Conservation (phyloP, 2,113 vertebrate genomes). For the Platysternon megacephalum region DNA sequence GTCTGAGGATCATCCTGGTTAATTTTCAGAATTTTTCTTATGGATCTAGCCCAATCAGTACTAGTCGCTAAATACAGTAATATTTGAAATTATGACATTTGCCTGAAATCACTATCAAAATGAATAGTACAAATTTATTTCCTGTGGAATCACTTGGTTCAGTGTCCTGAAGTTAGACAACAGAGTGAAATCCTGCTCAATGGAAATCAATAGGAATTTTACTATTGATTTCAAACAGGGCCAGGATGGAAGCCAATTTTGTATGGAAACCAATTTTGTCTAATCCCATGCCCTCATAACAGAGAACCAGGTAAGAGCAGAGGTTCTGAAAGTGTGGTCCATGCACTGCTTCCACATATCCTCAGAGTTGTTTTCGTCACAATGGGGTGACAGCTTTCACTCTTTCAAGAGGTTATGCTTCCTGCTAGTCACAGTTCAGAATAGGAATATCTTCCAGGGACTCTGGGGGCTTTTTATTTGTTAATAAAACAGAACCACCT, state of each 20-base stretch:
- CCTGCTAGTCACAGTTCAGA: background rate
- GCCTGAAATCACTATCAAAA: background rate
- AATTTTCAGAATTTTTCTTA: background rate
- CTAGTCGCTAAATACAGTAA: background rate
- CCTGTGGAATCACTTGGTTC: background rate
- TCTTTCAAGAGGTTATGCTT: background rate
- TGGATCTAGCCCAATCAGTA: background rate
- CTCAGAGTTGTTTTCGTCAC: background rate
- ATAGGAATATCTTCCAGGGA: background rate
- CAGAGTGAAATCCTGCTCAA: background rate
- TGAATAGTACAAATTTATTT: background rate
- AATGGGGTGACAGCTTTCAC: background rate
- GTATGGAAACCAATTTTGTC: background rate
- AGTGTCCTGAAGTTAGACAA: background rate
- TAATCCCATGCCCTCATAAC: background rate
- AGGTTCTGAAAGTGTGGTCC: background rate
- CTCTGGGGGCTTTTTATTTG: background rate
- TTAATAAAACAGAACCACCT: background rate
- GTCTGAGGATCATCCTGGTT: background rate
- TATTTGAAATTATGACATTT: background rate
- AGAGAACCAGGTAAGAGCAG: background rate
- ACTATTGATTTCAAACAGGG: background rate
- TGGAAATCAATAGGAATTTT: background rate
- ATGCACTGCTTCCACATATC: background rate
- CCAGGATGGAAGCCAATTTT: background rate